A percentile compares a stretch with the other conserved stretches of the same genome.
phyloP scores from a whole-genome alignment of 2,113 vertebrate genomes.

The Prinia subflava region DNA sequence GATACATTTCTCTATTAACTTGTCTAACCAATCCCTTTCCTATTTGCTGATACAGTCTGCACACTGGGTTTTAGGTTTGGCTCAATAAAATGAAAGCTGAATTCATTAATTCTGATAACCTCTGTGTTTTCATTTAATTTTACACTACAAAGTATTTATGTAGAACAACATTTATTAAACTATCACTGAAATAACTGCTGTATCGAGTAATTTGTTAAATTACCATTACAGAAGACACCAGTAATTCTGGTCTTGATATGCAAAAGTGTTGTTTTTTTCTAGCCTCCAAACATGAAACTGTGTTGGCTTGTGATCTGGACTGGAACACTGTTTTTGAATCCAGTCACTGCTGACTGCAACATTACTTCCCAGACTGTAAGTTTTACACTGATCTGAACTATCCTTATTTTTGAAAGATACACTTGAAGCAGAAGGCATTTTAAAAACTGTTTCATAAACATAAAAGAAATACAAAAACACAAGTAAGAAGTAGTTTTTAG shows the following conservation, averaged over 20 bases:
- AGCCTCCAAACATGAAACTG: constrained; percentile 67
- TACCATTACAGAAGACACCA: not conserved
- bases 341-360: constrained; percentile 15
- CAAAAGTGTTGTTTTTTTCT: constrained; percentile 12
- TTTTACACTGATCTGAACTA: not conserved
- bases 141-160: not conserved
- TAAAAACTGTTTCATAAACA: not conserved
- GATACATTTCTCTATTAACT: not conserved
- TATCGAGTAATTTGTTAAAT: not conserved
- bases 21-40: not conserved
- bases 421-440: not conserved
- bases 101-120: not conserved
- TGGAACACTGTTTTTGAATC: constrained; percentile 37
- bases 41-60: not conserved
- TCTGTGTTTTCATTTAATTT: not conserved
- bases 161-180: not conserved
- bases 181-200: not conserved
- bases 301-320: constrained; percentile 15
- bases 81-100: not conserved
- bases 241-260: not conserved
- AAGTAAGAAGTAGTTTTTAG: not conserved
- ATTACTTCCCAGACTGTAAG: constrained; percentile 65
- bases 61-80: not conserved
- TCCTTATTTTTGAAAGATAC: not conserved
- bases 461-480: not conserved